Percentiles rank a stretch among this genome's conserved stretches.
These are phyloP conservation scores for Diaperis boleti DNA, from an alignment of 2,888 invertebrate genomes.

Conservation along the genomic window DNA sequence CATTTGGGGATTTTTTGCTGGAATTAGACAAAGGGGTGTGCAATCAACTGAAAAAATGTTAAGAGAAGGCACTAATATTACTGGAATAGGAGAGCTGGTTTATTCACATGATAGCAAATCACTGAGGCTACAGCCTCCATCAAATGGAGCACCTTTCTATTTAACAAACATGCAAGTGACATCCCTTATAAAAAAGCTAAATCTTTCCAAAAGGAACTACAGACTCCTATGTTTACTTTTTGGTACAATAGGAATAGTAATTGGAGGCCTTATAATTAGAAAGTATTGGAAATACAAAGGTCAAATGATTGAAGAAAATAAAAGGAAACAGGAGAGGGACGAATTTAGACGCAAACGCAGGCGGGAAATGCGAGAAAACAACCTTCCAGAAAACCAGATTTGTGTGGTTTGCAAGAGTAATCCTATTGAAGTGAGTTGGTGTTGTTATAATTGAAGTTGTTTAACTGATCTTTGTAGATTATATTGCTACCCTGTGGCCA, in stretches of 20 bases:
- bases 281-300: conserved; percentile 68
- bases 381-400: conserved; percentile 74
- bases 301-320: conserved; percentile 70
- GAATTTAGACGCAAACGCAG: conserved; percentile 76
- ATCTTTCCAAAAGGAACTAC: conserved; percentile 77
- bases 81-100: conserved; percentile 83
- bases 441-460: neutral
- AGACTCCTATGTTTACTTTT: conserved; percentile 70
- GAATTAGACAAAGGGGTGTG: conserved; percentile 84
- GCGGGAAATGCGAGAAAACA: conserved; percentile 73
- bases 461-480: conserved; percentile 69
- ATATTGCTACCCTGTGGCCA: conserved; percentile 91
- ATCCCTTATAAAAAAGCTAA: conserved; percentile 79
- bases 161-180: conserved; percentile 84
- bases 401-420: conserved; percentile 90
- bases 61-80: conserved; percentile 82
- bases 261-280: conserved; percentile 67
- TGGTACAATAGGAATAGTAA: conserved; percentile 69
- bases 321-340: conserved; percentile 73
- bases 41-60: conserved; percentile 91
- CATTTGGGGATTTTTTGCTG: conserved; percentile 87
- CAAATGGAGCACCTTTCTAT: conserved; percentile 78
- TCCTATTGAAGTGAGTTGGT: conserved; percentile 77
- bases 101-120: conserved; percentile 71
- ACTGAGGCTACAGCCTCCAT: conserved; percentile 80